phyloP scores from a whole-genome alignment of 2,888 invertebrate species.

The Crioceris asparagi region DNA sequence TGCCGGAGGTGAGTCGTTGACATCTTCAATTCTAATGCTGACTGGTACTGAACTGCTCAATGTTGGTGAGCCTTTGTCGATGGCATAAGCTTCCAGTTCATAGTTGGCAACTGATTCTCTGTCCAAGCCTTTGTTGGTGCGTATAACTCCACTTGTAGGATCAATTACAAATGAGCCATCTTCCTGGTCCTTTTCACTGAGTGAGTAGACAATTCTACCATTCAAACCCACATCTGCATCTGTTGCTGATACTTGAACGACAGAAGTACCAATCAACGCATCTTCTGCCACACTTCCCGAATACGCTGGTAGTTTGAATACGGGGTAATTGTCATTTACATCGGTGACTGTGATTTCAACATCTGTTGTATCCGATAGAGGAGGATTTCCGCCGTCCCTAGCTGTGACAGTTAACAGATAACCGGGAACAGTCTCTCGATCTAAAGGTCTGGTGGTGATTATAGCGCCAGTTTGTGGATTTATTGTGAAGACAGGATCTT shows the following conservation, averaged over 20 bases:
- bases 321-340: slow-evolving; percentile 90
- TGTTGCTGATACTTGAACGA: slow-evolving; percentile 53
- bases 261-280: slow-evolving; percentile 57
- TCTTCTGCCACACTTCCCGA: slow-evolving; percentile 79
- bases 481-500: slow-evolving; percentile 67
- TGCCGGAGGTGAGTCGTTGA: slow-evolving; percentile 83
- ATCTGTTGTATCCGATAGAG: slow-evolving; percentile 86
- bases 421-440: slow-evolving; percentile 71
- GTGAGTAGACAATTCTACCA: slow-evolving; percentile 71
- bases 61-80: slow-evolving; percentile 70
- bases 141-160: slow-evolving; percentile 80
- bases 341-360: slow-evolving; percentile 92
- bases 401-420: slow-evolving; percentile 88
- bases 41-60: slow-evolving; percentile 51
- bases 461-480: slow-evolving; percentile 91
- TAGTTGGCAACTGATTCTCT: slow-evolving; percentile 82
- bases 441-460: slow-evolving; percentile 71
- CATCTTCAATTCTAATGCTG: slow-evolving; percentile 73
- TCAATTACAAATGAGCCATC: slow-evolving; percentile 90
- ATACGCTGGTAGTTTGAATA: slow-evolving; percentile 73
- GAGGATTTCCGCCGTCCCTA: slow-evolving; percentile 83
- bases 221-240: slow-evolving; percentile 82
- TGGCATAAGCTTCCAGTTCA: slow-evolving; percentile 74
- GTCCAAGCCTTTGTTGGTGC: slow-evolving; percentile 83
- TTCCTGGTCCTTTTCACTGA: slow-evolving; percentile 62